These are phyloP conservation scores for Digitonthophagus gazella DNA, from an alignment of 2,888 invertebrate genomes.

Conservation along the genomic window DNA sequence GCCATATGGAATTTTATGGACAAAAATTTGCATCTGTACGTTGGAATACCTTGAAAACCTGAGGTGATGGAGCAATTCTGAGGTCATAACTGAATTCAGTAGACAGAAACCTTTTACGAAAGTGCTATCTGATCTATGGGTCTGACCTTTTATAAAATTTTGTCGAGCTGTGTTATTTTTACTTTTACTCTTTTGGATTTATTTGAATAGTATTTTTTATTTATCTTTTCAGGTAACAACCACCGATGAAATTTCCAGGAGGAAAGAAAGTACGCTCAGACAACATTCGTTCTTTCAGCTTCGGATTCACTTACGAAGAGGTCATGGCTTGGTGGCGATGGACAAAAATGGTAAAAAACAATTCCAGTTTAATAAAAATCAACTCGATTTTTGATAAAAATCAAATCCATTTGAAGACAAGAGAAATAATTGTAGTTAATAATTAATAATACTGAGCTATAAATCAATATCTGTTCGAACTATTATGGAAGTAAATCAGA, in stretches of 20 bases:
- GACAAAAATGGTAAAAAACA: constrained; percentile 83
- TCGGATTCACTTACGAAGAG: constrained; percentile 83
- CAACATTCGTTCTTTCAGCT: constrained; percentile 92
- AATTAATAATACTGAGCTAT: too few species aligned
- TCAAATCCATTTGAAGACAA: neutral
- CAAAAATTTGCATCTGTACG: too few species aligned
- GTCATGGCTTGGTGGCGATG: constrained; percentile 86
- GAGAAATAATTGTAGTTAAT: neutral
- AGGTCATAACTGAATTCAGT: too few species aligned
- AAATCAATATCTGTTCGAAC: too few species aligned
- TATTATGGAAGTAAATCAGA: too few species aligned
- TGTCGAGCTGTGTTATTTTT: neutral
- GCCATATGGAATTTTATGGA: too few species aligned
- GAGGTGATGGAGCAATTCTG: too few species aligned
- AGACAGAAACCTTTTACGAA: too few species aligned
- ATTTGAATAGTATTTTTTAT: too few species aligned
- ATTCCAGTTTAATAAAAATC: neutral
- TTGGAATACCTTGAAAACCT: too few species aligned
- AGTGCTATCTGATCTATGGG: too few species aligned
- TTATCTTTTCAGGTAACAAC: constrained; percentile 52
- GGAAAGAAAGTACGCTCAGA: constrained; percentile 71
- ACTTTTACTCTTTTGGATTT: neutral
- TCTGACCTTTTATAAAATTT: too few species aligned
- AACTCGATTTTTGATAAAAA: neutral
- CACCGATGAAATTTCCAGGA: constrained; percentile 68